Evolutionary conservation across 1,140 invertebrate species (phyloP).

Genomic region (Formica selysi): DNA sequence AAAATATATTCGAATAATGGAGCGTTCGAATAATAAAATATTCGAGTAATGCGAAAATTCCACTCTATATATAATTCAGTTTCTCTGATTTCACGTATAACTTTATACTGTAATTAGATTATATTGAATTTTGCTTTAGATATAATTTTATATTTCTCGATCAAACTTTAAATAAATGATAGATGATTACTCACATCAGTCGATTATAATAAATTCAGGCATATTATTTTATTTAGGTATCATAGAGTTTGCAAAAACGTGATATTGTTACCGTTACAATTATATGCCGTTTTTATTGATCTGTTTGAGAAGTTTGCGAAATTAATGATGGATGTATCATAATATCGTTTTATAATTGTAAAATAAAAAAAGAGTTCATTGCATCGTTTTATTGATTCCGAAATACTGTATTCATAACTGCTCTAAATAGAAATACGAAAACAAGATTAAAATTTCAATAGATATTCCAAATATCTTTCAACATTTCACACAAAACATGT

Average conservation of each 20-base stretch:
- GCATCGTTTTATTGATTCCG: background rate
- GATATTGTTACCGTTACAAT: constrained; percentile 13
- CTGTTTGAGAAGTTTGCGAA: background rate
- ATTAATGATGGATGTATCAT: background rate
- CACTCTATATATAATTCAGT: too few relatives aligned
- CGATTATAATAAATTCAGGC: background rate
- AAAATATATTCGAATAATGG: background rate
- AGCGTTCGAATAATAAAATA: background rate
- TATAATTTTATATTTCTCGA: too few relatives aligned
- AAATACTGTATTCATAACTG: background rate
- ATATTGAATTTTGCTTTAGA: too few relatives aligned
- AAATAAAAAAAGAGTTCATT: constrained; percentile 15
- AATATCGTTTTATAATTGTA: constrained; percentile 6
- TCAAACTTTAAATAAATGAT: constrained; percentile 6
- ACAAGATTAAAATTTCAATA: background rate
- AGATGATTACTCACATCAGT: background rate
- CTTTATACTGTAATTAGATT: background rate
- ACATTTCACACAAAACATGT: background rate
- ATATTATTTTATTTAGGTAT: constrained; percentile 4
- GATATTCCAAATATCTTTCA: background rate
- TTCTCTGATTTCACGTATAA: background rate
- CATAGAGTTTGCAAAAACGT: background rate
- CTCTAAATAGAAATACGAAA: background rate
- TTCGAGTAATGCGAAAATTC: background rate
- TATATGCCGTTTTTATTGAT: background rate